Evolutionary conservation across 2,888 invertebrate species (phyloP), one percentile per base, ranked within the genome.

Genomic region (Anoncus sp.): DNA sequence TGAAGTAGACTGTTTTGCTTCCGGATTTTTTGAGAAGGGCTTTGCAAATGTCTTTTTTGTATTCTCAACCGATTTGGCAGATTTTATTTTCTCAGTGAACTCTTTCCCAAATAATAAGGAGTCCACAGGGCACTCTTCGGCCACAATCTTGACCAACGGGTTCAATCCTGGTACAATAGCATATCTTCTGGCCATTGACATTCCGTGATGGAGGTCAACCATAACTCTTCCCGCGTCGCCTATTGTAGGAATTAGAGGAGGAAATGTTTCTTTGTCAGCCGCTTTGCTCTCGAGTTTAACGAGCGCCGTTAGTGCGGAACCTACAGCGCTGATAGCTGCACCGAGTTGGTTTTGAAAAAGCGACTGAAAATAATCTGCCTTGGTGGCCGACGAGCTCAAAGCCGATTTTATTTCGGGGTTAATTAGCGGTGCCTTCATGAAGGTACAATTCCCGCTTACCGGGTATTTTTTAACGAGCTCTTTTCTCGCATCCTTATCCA

Each of bases 181-280:
- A 16, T 35, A 55, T 55, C 35, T n/a, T 31, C 55, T 55, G 14
- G 55, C 35, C 31, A 55, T 55, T 31, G 55, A 55, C 27, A 55
- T 55, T 16, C 55, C 55, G 31, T 55, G 12, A 35, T 55, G 55
- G 7, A 62, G 43, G 20, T 47, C 62, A 1, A 62, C 43, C 22
- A 43, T 38, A 24, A 24, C 18, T 35, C 47, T 43, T 27, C 43
- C 62, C 35, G 47, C 55, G 10, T 55, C 16, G 31, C 35, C 3
- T 31, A 31, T n/a, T 16, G 31, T 10, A 24, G 31, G n/a, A n/a
- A 35, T 55, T 3, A 55, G 31, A 16, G 18, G 3, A 5, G 31
- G 16, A 18, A 35, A 4, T 31, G 31, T 31, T 5, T 55, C 35
- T 16, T 35, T n/a, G 16, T 2, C 31, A 14, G 0, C 7, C n/a